Base-by-base conservation (phyloP, 2,888 invertebrate genomes). In the Megamerina dolium region DNA sequence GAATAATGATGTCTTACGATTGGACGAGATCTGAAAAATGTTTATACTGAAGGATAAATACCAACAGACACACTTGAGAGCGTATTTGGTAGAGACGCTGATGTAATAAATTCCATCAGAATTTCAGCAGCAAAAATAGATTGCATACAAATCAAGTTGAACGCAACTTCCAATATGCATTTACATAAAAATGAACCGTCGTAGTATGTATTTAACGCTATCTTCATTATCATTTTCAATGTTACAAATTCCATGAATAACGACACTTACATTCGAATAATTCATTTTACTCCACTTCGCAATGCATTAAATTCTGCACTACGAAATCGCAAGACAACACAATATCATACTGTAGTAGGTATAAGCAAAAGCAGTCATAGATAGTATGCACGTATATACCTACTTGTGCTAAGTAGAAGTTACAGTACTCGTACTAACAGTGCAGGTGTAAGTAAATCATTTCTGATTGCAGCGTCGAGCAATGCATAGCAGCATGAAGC, bases 101-200 rank as follows among this genome's bases (percentile, higher is more conserved):
- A n/a, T n/a, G n/a, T n/a, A n/a, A n/a, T n/a, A n/a, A n/a, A n/a
- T n/a, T n/a, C n/a, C n/a, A n/a, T n/a, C n/a, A n/a, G n/a, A n/a
- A n/a, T n/a, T n/a, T n/a, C n/a, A n/a, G n/a, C n/a, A n/a, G n/a
- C n/a, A n/a, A n/a, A n/a, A n/a, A n/a, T n/a, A n/a, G n/a, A n/a
- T n/a, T n/a, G 37, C 57, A 59, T 55, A 62, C 61, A 62, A 62
- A 62, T 62, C 62, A 62, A 60, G 55, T 60, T 62, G 61, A 62
- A 60, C 62, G 57, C 48, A 48, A 52, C 56, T 49, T 43, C 60
- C 62, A 62, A 62, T 63, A 62, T 58, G 60, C 58, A 60, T 56
- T 59, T 56, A 53, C 55, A 54, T 52, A 23, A 8, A 23, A 41
- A 37, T 29, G 6, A 27, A 12, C 16, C 18, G 4, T n/a, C 10